Percentiles rank a stretch among this genome's conserved stretches.
Conservation (phyloP, 2,888 invertebrate genomes). For the Margaritifera margaritifera region DNA sequence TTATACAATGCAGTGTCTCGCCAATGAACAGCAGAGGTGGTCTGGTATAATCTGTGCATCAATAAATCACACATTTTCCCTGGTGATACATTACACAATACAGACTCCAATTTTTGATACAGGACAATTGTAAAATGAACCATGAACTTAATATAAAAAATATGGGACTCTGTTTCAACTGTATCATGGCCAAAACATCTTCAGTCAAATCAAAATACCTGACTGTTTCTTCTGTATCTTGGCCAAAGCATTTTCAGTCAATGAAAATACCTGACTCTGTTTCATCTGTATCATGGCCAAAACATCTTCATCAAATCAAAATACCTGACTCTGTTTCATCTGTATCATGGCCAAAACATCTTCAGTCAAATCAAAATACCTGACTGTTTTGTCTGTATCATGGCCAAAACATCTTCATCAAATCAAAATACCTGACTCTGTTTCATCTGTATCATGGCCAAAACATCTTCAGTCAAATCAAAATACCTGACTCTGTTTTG, state of each 20-base stretch:
- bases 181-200: conserved; percentile 80
- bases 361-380: conserved; percentile 71
- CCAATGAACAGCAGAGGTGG: no score
- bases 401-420: conserved; percentile 78
- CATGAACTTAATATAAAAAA: no score
- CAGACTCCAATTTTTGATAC: no score
- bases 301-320: conserved; percentile 77
- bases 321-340: conserved; percentile 82
- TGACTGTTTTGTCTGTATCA: conserved; percentile 84
- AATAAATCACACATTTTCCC: no score
- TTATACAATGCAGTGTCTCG: no score
- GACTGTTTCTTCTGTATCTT: conserved; percentile 83
- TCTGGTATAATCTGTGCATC: no score
- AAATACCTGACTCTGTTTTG: conserved; percentile 83
- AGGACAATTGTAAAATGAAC: no score
- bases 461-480: no score
- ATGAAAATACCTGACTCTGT: conserved; percentile 79
- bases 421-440: conserved; percentile 80
- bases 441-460: conserved; percentile 82
- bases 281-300: conserved; percentile 82
- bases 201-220: conserved; percentile 78
- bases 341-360: conserved; percentile 81
- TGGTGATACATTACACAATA: no score
- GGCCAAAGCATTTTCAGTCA: conserved; percentile 76
- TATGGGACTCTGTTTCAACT: conserved; percentile 83